These are phyloP conservation scores for Antrozous pallidus DNA, from an alignment of 2,797 vertebrate species.

Conservation along the genomic window DNA sequence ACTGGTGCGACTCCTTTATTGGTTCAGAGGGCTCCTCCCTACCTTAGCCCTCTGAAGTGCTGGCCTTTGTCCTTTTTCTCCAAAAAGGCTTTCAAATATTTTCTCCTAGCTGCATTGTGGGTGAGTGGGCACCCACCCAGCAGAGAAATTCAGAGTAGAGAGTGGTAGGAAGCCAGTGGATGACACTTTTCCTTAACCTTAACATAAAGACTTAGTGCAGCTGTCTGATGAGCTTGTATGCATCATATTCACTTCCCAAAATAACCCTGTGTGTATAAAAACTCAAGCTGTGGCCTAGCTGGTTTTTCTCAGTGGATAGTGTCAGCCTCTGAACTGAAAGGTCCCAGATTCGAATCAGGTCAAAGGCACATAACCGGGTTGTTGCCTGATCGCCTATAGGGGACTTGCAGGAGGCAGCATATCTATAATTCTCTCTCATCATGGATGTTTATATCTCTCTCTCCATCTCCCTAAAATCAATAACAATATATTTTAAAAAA, in stretches of 20 bases:
- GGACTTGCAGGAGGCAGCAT: too few species aligned
- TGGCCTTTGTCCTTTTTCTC: background rate
- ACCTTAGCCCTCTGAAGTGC: background rate
- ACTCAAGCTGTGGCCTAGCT: too few species aligned
- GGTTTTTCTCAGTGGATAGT: too few species aligned
- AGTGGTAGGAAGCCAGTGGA: background rate
- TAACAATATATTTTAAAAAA: background rate
- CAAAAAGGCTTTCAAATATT: background rate
- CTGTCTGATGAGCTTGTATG: background rate
- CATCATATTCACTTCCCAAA: background rate
- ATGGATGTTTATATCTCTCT: too few species aligned
- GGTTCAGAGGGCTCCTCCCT: background rate
- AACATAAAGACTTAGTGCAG: background rate
- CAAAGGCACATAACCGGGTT: too few species aligned
- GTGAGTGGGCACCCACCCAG: background rate
- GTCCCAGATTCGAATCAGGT: too few species aligned
- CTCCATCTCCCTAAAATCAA: too few species aligned
- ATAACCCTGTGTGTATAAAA: background rate
- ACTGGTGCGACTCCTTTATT: background rate
- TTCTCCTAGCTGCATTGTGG: background rate
- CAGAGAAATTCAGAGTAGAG: background rate
- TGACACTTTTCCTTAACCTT: background rate
- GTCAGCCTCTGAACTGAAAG: too few species aligned
- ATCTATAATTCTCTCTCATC: too few species aligned
- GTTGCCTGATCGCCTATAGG: too few species aligned